Conservation (phyloP, 1,140 invertebrate species). For the Heliconius melpomene region DNA sequence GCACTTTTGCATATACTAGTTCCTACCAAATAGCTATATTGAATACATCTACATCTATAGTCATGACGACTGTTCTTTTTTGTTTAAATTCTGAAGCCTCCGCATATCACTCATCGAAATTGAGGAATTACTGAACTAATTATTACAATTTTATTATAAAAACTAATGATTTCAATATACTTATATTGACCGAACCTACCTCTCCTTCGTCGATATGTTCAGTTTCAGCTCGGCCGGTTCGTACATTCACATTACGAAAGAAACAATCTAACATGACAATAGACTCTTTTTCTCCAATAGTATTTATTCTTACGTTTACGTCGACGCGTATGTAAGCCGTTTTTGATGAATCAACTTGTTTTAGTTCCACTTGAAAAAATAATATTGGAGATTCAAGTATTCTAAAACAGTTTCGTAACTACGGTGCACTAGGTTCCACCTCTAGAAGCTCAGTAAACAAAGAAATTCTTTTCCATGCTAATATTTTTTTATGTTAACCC, state of each 20-base stretch:
- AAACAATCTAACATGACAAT: slow-evolving; percentile 81
- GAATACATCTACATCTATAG: slow-evolving; percentile 70
- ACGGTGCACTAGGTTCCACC: slow-evolving; percentile 33
- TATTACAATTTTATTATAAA: background rate
- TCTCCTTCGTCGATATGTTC: slow-evolving; percentile 71
- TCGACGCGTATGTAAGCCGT: background rate
- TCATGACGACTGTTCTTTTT: slow-evolving; percentile 77
- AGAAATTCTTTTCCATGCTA: slow-evolving; percentile 40
- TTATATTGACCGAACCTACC: slow-evolving; percentile 75
- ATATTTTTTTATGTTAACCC: slow-evolving; percentile 12
- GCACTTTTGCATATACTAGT: slow-evolving; percentile 71
- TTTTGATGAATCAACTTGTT: background rate
- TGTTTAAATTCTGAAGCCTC: slow-evolving; percentile 64
- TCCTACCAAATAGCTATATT: slow-evolving; percentile 58
- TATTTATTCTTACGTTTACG: slow-evolving; percentile 58
- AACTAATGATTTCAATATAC: slow-evolving; percentile 32
- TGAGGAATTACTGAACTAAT: slow-evolving; percentile 65
- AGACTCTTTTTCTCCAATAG: slow-evolving; percentile 77
- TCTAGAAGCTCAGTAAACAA: slow-evolving; percentile 29
- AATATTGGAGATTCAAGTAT: slow-evolving; percentile 66
- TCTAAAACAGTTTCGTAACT: slow-evolving; percentile 30
- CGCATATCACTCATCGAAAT: slow-evolving; percentile 71
- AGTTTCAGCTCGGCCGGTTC: slow-evolving; percentile 71
- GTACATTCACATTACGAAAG: slow-evolving; percentile 75
- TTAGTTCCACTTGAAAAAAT: slow-evolving; percentile 51